A percentile compares a stretch with the other conserved stretches of the same genome.
Conservation (phyloP, 1,140 invertebrate species). For the Caerostris darwini region DNA sequence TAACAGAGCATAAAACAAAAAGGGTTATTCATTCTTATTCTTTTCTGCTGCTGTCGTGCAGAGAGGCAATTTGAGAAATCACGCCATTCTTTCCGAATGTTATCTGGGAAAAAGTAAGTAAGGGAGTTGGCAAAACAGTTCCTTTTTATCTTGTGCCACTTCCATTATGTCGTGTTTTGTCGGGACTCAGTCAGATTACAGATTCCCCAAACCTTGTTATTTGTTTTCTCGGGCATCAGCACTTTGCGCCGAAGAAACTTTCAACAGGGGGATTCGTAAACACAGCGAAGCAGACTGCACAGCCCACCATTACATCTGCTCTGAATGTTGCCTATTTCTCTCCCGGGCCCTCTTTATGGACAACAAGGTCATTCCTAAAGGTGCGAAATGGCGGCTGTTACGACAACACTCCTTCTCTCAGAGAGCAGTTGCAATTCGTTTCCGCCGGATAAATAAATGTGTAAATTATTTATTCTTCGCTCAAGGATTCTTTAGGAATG, state of each 20-base stretch:
- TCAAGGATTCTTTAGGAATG: background rate
- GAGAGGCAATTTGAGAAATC: too few species aligned
- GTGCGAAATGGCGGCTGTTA: constrained; percentile 17
- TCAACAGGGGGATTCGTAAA: constrained; percentile 12
- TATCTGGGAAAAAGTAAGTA: background rate
- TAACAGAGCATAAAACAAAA: background rate
- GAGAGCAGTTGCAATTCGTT: background rate
- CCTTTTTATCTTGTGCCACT: background rate
- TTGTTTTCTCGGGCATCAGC: constrained; percentile 1
- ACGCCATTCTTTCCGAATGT: background rate
- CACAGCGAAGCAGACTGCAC: background rate
- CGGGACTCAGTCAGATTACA: constrained; percentile 41
- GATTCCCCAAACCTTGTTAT: constrained; percentile 35
- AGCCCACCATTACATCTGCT: constrained; percentile 33
- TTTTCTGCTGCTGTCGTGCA: background rate
- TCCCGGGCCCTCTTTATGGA: constrained; percentile 38
- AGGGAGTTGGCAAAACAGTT: background rate
- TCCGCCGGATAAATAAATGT: background rate
- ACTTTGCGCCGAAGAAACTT: constrained; percentile 13
- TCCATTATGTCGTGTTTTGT: constrained; percentile 27
- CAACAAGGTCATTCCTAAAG: constrained; percentile 18
- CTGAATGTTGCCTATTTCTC: constrained; percentile 49
- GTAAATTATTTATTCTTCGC: constrained; percentile 4
- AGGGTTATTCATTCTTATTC: background rate
- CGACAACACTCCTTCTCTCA: background rate